Evolutionary conservation across 2,797 vertebrate species (phyloP).

Genomic region (Sandelia bainsii): DNA sequence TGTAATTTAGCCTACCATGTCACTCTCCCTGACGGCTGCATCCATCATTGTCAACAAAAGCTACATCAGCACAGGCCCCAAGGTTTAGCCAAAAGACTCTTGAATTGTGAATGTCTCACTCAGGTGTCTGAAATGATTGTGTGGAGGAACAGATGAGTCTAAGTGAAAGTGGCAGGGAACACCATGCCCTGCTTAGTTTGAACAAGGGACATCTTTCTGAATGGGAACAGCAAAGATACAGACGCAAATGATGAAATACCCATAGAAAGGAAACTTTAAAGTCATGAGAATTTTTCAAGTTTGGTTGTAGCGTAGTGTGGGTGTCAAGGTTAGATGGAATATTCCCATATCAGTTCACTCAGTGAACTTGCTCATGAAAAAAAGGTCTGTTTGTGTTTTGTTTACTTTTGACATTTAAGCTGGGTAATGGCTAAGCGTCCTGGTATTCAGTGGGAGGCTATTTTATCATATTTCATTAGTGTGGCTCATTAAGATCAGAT

Average conservation of each 20-base stretch:
- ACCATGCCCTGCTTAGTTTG: slow-evolving; percentile 67
- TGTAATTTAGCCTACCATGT: slow-evolving; percentile 82
- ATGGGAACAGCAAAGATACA: slow-evolving; percentile 30
- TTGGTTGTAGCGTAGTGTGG: slow-evolving; percentile 4
- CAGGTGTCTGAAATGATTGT: slow-evolving; percentile 75
- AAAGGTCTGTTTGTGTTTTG: slow-evolving; percentile 52
- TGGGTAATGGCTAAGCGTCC: slow-evolving; percentile 39
- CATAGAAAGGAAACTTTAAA: neutral
- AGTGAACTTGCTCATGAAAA: neutral
- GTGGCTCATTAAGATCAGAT: slow-evolving; percentile 76
- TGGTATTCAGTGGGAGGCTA: slow-evolving; percentile 58
- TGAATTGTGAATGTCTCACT: slow-evolving; percentile 75
- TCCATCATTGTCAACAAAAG: slow-evolving; percentile 85
- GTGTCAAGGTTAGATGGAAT: slow-evolving; percentile 15
- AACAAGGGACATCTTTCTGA: slow-evolving; percentile 48
- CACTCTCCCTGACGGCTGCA: slow-evolving; percentile 79
- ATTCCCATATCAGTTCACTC: slow-evolving; percentile 2
- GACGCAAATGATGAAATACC: slow-evolving; percentile 12
- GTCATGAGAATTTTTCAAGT: slow-evolving; percentile 8
- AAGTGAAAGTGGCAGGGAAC: slow-evolving; percentile 75
- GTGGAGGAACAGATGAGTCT: slow-evolving; percentile 52
- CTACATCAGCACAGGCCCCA: slow-evolving; percentile 76
- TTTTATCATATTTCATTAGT: slow-evolving; percentile 77
- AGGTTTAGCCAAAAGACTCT: slow-evolving; percentile 80
- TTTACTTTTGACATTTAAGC: slow-evolving; percentile 73